phyloP scores from a whole-genome alignment of 2,888 invertebrate species.

The Oligia fasciuncula region DNA sequence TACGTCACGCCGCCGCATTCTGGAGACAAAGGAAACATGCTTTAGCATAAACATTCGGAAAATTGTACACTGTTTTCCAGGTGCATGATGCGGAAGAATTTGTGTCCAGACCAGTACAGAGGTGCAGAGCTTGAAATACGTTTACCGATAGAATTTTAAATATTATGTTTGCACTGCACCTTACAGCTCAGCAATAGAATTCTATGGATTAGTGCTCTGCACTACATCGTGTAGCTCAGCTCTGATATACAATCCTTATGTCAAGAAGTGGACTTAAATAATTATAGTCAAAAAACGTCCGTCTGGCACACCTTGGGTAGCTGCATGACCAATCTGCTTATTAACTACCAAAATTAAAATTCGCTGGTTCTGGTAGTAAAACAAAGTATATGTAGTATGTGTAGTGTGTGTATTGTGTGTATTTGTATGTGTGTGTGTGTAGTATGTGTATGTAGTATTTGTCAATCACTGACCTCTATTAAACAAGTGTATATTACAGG shows the following conservation, averaged over 20 bases:
- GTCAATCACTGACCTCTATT: too few relatives aligned
- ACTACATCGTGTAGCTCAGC: background rate
- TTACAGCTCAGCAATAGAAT: background rate
- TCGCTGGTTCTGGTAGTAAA: too few relatives aligned
- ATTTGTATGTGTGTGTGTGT: too few relatives aligned
- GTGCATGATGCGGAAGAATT: conserved; percentile 1
- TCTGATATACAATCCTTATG: background rate
- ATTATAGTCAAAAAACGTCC: background rate
- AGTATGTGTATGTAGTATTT: too few relatives aligned
- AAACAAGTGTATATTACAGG: too few relatives aligned
- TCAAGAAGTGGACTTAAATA: background rate
- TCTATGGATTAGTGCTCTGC: background rate
- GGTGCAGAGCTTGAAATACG: background rate
- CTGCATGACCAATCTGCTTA: background rate
- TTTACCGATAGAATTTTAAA: background rate
- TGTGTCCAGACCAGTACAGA: background rate
- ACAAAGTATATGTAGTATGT: too few relatives aligned
- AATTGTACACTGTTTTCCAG: background rate
- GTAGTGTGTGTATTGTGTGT: too few relatives aligned
- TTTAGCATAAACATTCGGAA: conserved; percentile 25
- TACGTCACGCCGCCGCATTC: conserved; percentile 79
- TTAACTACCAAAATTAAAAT: too few relatives aligned
- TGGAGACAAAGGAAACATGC: conserved; percentile 65
- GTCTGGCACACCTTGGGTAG: background rate
- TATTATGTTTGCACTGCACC: background rate